Evolutionary conservation across 2,797 vertebrate species (phyloP), one percentile per base, ranked within the genome.

Genomic region (Notolabrus celidotus): DNA sequence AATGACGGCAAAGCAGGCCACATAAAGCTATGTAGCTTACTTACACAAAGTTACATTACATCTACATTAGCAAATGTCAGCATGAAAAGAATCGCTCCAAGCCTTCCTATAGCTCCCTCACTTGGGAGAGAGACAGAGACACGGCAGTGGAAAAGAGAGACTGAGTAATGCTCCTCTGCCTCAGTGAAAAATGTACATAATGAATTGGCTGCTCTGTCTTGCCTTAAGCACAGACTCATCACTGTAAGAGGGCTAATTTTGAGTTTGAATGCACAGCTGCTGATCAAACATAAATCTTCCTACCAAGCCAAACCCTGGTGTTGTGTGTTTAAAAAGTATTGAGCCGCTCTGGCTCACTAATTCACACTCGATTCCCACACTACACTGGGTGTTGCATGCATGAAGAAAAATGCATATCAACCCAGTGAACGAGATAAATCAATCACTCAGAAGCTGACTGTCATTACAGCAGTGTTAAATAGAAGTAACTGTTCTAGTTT

Each of bases 181-280:
- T 33, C 10, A 6, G 19, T 33, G n/a, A 51, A n/a, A 51, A 51
- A 52, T 52, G 4, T 12, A 29, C 27, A 31, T 31, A 31, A 31
- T 51, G 7, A 50, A 51, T 31, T 19, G 17, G 49, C 27, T 51
- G 16, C 47, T 49, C 7, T 27, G 25, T 25, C 47, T 29, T 7
- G 23, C 25, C 25, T 10, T 27, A 10, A 29, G 9, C 25, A 29
- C 3, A 29, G 25, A 27, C 7, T 9, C 9, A 29, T 50, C 9
- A n/a, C 25, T 50, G 7, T 17, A 17, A 50, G 23, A 17, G 23
- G 6, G 47, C 47, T 29, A 50, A 17, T 29, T 51, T 12, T n/a
- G 47, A n/a, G 25, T 50, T 31, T 50, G 47, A n/a, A 29, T 50
- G 29, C 16, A 50, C 16, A 50, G 47, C 16, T 50, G 16, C 47